phyloP scores from a whole-genome alignment of 2,797 vertebrate genomes.

The Amniataba percoides region DNA sequence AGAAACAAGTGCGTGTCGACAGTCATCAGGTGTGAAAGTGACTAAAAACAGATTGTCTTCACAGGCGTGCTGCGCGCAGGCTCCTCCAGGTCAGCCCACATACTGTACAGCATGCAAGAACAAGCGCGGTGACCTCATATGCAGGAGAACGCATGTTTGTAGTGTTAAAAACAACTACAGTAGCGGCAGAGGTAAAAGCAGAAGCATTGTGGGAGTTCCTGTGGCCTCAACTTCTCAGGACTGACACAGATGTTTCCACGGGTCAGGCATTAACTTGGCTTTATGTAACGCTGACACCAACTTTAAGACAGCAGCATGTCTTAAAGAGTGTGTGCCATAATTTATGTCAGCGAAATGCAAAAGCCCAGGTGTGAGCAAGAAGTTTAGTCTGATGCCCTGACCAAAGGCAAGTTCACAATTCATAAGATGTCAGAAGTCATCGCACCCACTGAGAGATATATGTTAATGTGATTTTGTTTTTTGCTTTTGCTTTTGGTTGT shows the following conservation, averaged over 20 bases:
- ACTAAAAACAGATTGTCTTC: constrained; percentile 67
- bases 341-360: background rate
- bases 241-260: constrained; percentile 53
- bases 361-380: background rate
- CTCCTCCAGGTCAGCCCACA: constrained; percentile 64
- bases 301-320: background rate
- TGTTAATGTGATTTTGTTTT: background rate
- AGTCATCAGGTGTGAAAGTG: constrained; percentile 65
- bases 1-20: constrained; percentile 55
- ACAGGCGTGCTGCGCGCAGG: constrained; percentile 21
- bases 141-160: constrained; percentile 39
- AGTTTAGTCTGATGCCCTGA: background rate
- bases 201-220: constrained; percentile 67
- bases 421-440: background rate
- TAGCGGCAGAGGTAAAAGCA: constrained; percentile 62
- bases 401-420: background rate
- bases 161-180: constrained; percentile 52
- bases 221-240: constrained; percentile 42
- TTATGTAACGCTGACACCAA: constrained; percentile 34
- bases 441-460: background rate
- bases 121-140: constrained; percentile 47
- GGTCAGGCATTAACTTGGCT: constrained; percentile 12
- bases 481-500: background rate
- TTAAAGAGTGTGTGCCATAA: background rate
- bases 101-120: constrained; percentile 47